phyloP scores from a whole-genome alignment of 2,888 invertebrate genomes.

The Platypus cylindrus region DNA sequence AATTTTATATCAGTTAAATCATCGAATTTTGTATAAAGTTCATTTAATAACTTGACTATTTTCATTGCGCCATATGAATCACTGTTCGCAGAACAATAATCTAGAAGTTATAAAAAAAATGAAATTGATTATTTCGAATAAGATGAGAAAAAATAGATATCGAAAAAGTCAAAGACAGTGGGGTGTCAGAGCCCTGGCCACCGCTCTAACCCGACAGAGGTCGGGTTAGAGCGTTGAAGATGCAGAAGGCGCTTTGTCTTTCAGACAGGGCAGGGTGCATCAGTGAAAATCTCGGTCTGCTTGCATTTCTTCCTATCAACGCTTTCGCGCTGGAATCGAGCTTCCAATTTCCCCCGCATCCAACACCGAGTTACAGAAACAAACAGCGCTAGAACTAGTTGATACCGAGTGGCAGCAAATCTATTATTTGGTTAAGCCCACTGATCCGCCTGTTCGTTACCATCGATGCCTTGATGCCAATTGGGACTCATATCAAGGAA shows the following conservation, averaged over 20 bases:
- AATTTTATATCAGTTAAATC: constrained; percentile 83
- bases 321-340: too few species aligned
- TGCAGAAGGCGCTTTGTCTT: background rate
- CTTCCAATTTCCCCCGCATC: too few species aligned
- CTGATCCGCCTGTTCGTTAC: too few species aligned
- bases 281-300: too few species aligned
- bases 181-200: background rate
- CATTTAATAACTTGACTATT: constrained; percentile 87
- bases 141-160: background rate
- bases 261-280: too few species aligned
- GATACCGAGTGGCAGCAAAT: too few species aligned
- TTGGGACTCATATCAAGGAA: too few species aligned
- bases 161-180: background rate
- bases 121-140: background rate
- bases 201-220: background rate
- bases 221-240: background rate
- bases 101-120: constrained; percentile 34
- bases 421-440: too few species aligned
- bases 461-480: too few species aligned
- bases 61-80: constrained; percentile 92
- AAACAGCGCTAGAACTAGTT: too few species aligned
- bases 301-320: too few species aligned
- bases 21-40: constrained; percentile 88
- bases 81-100: constrained; percentile 81
- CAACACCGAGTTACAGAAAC: too few species aligned